Evolutionary conservation across 2,113 vertebrate species (phyloP), one percentile per base, ranked within the genome.

Genomic region (Ondatra zibethicus): DNA sequence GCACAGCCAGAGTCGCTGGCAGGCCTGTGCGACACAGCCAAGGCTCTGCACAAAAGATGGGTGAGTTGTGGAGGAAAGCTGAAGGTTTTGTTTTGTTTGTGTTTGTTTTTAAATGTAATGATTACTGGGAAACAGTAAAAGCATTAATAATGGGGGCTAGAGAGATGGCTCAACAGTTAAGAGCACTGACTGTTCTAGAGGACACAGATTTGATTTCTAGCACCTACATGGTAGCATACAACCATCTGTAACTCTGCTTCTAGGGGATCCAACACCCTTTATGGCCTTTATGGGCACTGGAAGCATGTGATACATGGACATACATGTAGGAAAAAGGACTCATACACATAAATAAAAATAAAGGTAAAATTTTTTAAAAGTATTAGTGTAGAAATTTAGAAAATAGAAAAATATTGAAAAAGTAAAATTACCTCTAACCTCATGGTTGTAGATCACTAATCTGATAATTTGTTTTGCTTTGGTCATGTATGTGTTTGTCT

Each of bases 301-400:
- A 31, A 19, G 14, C 7, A 7, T 85, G 81, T 85, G 81, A 6
- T 29, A 42, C 29, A 65, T 27, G 65, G 58, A 61, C n/a, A 17
- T 65, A 63, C 9, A 0, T 84, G 0, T 13, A 84, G 13, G 55
- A n/a, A 84, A 29, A 63, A 85, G n/a, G 58, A 85, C 81, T 45
- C 81, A 31, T 16, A 31, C 58, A 85, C 39, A 63, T 31, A 45
- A 61, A 39, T n/a, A 42, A 27, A 84, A 82, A 36, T 39, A 82
- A 82, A 65, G 25, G 14, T 63, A 4, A 81, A n/a, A 63, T 63
- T n/a, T n/a, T 82, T 17, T 39, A 5, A 61, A 42, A 39, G 6
- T 92, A 65, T 45, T 93, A 45, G 31, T 92, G 33, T 25, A 85
- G 76, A 94, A 85, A 82, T 66, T 89, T 89, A 25, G 39, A 94